These are phyloP conservation scores for Distichodus sexfasciatus DNA, from an alignment of 2,797 vertebrate genomes.

Conservation along the genomic window DNA sequence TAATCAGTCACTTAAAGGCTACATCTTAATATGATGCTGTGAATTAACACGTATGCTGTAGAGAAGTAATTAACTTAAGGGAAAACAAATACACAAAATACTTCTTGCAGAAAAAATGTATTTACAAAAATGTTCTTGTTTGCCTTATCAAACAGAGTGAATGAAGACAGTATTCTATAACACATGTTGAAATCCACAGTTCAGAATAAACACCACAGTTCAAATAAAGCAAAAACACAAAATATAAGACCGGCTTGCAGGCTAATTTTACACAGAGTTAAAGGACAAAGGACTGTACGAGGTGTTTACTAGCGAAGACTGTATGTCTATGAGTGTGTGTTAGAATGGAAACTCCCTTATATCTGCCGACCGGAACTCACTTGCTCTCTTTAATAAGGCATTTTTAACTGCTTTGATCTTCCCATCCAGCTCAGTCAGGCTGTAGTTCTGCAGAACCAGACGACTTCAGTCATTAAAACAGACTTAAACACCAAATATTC, in stretches of 20 bases:
- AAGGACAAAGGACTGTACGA: background rate
- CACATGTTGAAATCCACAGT: background rate
- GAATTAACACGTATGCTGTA: background rate
- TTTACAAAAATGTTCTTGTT: slow-evolving; percentile 40
- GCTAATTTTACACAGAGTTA: background rate
- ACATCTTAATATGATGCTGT: background rate
- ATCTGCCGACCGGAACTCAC: slow-evolving; percentile 77
- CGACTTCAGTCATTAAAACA: background rate
- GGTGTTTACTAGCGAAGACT: background rate
- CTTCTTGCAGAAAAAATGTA: slow-evolving; percentile 41
- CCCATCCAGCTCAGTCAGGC: slow-evolving; percentile 92
- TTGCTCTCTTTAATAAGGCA: slow-evolving; percentile 87
- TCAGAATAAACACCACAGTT: background rate
- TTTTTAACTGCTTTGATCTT: slow-evolving; percentile 93
- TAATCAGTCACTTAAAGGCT: too few relatives aligned
- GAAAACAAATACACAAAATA: slow-evolving; percentile 17
- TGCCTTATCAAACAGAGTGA: background rate
- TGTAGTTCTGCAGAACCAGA: slow-evolving; percentile 79
- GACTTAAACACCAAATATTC: background rate
- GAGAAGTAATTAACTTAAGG: background rate
- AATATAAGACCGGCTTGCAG: background rate
- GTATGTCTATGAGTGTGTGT: slow-evolving; percentile 11
- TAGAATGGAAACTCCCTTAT: slow-evolving; percentile 69
- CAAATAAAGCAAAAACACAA: background rate
- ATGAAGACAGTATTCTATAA: background rate